Conservation (phyloP, 2,888 invertebrate genomes). For the Entomobrya proxima region DNA sequence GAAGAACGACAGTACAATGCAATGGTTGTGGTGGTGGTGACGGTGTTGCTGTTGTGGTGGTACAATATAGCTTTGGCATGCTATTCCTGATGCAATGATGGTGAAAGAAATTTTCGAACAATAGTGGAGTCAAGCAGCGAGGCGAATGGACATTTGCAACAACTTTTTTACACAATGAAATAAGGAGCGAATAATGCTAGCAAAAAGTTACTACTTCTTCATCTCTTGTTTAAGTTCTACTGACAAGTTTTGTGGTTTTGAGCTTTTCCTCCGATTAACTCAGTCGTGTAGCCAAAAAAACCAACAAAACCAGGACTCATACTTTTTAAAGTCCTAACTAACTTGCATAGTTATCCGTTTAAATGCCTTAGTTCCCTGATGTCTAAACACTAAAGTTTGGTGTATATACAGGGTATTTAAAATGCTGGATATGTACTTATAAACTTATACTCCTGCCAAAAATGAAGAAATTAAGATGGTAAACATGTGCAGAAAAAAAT, state of each 20-base stretch:
- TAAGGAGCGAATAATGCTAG: background rate
- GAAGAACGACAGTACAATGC: conserved; percentile 43
- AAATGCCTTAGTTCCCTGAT: background rate
- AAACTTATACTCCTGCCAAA: conserved; percentile 26
- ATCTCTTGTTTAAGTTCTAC: conserved; percentile 24
- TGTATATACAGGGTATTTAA: conserved; percentile 1
- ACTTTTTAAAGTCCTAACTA: conserved; percentile 4
- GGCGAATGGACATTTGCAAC: conserved; percentile 41
- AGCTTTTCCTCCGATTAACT: conserved; percentile 24
- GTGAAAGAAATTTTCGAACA: conserved; percentile 39
- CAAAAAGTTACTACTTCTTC: conserved; percentile 1
- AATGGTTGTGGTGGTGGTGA: background rate
- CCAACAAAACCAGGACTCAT: background rate
- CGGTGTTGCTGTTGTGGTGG: background rate
- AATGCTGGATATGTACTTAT: background rate
- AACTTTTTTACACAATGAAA: conserved; percentile 47
- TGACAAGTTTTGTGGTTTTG: conserved; percentile 31
- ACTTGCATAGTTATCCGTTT: background rate
- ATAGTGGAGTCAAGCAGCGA: conserved; percentile 61
- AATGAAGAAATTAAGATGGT: conserved; percentile 49
- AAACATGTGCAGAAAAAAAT: conserved; percentile 38
- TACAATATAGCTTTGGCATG: background rate
- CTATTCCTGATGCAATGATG: background rate
- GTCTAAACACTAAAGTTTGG: background rate
- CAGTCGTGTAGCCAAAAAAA: background rate